These are phyloP conservation scores for Bacillus rossius DNA, from an alignment of 1,140 invertebrate species.

Conservation along the genomic window DNA sequence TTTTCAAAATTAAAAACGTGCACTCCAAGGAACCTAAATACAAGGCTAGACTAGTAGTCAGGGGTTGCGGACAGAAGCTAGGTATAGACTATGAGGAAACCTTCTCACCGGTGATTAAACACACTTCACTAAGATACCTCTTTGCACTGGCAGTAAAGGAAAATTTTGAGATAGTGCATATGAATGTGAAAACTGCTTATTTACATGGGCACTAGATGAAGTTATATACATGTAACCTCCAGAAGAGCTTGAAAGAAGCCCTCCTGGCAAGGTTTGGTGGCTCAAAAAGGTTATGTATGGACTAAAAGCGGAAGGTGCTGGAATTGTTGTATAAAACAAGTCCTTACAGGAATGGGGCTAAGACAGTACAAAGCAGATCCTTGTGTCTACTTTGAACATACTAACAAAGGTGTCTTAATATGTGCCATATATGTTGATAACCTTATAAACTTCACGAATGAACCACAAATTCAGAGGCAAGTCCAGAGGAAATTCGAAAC, in stretches of 20 bases:
- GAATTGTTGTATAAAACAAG: no score
- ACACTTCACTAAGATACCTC: constrained; percentile 25
- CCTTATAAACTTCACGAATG: no score
- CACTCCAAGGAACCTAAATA: constrained; percentile 4
- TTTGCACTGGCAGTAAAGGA: constrained; percentile 20
- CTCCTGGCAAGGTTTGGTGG: constrained; percentile 9
- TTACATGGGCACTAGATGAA: constrained; percentile 40
- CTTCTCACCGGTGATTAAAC: constrained; percentile 25
- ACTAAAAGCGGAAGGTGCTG: no score
- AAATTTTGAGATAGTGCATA: constrained; percentile 23
- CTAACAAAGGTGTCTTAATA: no score
- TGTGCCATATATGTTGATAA: no score
- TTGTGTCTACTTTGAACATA: no score
- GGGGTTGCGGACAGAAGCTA: constrained; percentile 14
- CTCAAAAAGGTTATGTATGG: constrained; percentile 14
- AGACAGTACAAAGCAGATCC: no score
- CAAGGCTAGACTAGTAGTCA: constrained; percentile 20
- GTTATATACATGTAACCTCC: constrained; percentile 41
- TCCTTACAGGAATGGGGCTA: no score
- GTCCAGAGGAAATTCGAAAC: no score
- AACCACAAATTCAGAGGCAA: no score
- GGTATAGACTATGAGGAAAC: constrained; percentile 28
- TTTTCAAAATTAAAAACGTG: neutral
- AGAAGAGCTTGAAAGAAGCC: constrained; percentile 21
- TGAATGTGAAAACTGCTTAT: constrained; percentile 42